Base-by-base conservation (phyloP, 1,140 invertebrate genomes). In the Heliconius eleuchia region DNA sequence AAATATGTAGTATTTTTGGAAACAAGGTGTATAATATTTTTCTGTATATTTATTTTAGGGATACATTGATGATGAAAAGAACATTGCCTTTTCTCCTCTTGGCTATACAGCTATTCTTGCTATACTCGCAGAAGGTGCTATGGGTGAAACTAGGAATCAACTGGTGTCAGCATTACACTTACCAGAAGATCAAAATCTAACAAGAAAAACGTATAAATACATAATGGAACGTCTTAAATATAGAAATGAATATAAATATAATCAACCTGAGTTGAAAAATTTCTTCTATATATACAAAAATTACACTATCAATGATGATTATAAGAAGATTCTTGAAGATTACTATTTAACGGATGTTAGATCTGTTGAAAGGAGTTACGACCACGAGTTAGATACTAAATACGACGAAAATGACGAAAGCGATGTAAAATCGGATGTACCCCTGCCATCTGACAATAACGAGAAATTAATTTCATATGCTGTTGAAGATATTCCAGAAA, bases 231-330 rank as follows among this genome's bases (percentile, higher is more conserved):
- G 94, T 79, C 80, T 95, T 60, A 95, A 95, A 82, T 95, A 95
- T 79, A 95, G 93, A 37, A 92, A 95, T n/a, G 93, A 95, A 77
- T 95, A 95, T 85, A 88, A 94, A 91, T 89, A 91, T 73, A 92
- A 93, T 85, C 90, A 93, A 81, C 96, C 96, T 19, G 95, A 96
- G 81, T 95, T 96, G 82, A 96, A 96, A 86, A 96, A 96, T 78
- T 96, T 95, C 94, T 95, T 96, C 83, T 96, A 96, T 81, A 95
- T 96, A 66, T 96, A 96, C 84, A 96, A 96, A 83, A 96, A 96
- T 77, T 95, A 95, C 82, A 95, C 95, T 0, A 95, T 96, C 3
- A 93, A 95, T 77, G 95, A 96, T 60, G 95, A 96, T 37, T 96
- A 95, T 76, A 96, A 95, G 83, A 91, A 95, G 81, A 91, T 96